A percentile compares a stretch with the other conserved stretches of the same genome.
These are phyloP conservation scores for Melanotaenia nigrans DNA, from an alignment of 2,797 vertebrate genomes.

Conservation along the genomic window DNA sequence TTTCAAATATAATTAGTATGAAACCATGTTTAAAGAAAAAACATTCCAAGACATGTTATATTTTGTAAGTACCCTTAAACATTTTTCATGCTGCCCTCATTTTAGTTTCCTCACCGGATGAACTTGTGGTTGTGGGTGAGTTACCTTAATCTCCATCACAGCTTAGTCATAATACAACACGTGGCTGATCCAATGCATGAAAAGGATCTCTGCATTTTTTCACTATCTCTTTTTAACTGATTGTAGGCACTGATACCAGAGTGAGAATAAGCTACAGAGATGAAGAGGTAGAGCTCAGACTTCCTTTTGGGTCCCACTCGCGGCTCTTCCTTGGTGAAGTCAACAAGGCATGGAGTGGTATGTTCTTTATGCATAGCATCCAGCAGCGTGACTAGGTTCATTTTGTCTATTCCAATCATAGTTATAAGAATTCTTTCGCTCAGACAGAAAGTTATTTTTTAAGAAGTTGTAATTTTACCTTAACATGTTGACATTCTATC, in stretches of 20 bases:
- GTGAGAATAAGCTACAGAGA: constrained; percentile 82
- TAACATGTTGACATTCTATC: too few relatives aligned
- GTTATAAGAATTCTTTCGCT: too few relatives aligned
- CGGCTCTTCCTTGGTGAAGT: constrained; percentile 88
- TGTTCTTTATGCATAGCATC: constrained; percentile 35
- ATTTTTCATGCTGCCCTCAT: constrained; percentile 16
- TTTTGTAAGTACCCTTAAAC: constrained; percentile 11
- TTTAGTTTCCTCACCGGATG: constrained; percentile 82
- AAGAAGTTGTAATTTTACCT: too few relatives aligned
- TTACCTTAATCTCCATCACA: constrained; percentile 12
- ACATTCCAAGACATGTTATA: not conserved
- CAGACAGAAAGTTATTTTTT: too few relatives aligned
- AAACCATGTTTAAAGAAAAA: not conserved
- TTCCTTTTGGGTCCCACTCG: constrained; percentile 93
- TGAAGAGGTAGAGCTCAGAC: constrained; percentile 78
- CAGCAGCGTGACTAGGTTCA: too few relatives aligned
- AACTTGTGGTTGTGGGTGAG: constrained; percentile 84
- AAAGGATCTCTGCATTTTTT: not conserved
- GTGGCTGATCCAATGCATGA: not conserved
- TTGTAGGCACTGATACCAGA: constrained; percentile 89
- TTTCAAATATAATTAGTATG: not conserved
- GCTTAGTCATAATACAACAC: not conserved
- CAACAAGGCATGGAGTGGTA: constrained; percentile 86
- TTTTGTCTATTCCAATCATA: too few relatives aligned
- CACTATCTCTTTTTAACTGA: not conserved